Percentiles rank a stretch among this genome's conserved stretches.
Evolutionary conservation across 2,888 invertebrate species (phyloP).

Genomic region (Cheilosia variabilis): DNA sequence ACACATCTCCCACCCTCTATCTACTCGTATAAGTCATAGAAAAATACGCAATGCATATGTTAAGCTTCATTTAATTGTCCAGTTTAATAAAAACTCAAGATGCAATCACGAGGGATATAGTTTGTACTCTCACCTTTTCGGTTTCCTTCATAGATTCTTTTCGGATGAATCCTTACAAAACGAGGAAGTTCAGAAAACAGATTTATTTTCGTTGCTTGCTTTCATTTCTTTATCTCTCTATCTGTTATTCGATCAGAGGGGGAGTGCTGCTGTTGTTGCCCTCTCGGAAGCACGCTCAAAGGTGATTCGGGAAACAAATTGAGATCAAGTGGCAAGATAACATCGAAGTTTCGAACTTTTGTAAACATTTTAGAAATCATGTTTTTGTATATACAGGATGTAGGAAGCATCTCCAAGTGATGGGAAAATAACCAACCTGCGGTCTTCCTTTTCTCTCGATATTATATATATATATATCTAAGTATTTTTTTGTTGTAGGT

Average conservation of each 20-base stretch:
- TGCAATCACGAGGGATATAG: slow-evolving; percentile 48
- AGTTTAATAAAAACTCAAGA: slow-evolving; percentile 48
- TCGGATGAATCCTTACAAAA: slow-evolving; percentile 52
- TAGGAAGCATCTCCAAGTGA: neutral
- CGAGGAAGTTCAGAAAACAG: slow-evolving; percentile 37
- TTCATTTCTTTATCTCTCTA: slow-evolving; percentile 9
- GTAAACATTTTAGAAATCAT: neutral
- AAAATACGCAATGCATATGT: slow-evolving; percentile 78
- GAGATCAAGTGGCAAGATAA: slow-evolving; percentile 51
- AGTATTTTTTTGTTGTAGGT: too few relatives aligned
- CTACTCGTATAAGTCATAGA: neutral
- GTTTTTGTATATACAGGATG: neutral
- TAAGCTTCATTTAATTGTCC: slow-evolving; percentile 81
- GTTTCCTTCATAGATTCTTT: slow-evolving; percentile 8
- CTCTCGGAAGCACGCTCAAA: slow-evolving; percentile 31
- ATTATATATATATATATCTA: too few relatives aligned
- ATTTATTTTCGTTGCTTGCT: slow-evolving; percentile 42
- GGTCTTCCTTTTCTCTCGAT: neutral
- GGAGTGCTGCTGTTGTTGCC: slow-evolving; percentile 4
- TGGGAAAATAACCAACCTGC: slow-evolving; percentile 65
- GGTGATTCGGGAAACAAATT: slow-evolving; percentile 30
- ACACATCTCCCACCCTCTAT: neutral
- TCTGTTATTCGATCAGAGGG: neutral
- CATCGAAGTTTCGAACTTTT: slow-evolving; percentile 45
- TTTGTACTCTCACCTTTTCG: slow-evolving; percentile 60